Conservation (phyloP, 2,797 vertebrate species). For the Gobio occitaniae region DNA sequence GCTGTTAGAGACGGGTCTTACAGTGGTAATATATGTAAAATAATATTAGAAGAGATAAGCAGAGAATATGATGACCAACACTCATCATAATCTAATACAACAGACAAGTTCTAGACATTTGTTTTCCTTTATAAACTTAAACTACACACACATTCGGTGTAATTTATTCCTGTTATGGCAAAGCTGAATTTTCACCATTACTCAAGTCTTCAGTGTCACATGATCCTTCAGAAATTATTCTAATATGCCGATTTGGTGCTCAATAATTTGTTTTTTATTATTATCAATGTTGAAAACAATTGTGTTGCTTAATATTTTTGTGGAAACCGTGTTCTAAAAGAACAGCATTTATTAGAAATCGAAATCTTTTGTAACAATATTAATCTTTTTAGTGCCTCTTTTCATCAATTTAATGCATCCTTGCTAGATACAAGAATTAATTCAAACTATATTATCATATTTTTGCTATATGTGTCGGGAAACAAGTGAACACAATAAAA, state of each 20-base stretch:
- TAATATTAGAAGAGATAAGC: slow-evolving; percentile 7
- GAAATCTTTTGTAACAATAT: neutral
- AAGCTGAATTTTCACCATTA: neutral
- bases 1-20: neutral
- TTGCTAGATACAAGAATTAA: neutral
- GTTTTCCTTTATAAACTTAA: neutral
- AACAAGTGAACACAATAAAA: neutral
- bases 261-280: neutral
- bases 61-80: neutral
- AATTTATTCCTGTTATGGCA: neutral
- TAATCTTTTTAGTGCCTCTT: neutral
- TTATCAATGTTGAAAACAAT: neutral
- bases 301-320: neutral
- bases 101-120: neutral
- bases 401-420: neutral
- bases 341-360: neutral
- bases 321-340: neutral
- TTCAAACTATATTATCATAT: neutral
- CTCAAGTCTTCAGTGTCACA: neutral
- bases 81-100: neutral
- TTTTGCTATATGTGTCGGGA: neutral
- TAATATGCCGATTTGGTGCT: neutral
- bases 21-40: neutral
- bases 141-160: neutral
- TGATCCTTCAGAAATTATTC: neutral